Evolutionary conservation across 2,113 vertebrate species (phyloP).

Genomic region (Elachura formosa): DNA sequence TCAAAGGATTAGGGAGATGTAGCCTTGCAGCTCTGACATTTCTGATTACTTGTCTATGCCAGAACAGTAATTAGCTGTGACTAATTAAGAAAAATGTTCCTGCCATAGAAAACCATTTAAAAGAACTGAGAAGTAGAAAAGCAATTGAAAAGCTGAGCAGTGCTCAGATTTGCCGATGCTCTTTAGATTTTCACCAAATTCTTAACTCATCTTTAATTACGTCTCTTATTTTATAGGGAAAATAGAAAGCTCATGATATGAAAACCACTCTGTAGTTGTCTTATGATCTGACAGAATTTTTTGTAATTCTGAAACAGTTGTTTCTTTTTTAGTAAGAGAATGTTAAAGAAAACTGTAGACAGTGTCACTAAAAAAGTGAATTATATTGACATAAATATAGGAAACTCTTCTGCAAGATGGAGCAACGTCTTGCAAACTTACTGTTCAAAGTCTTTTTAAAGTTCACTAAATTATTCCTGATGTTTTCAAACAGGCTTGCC

Average conservation of each 20-base stretch:
- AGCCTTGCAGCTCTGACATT: slow-evolving; percentile 87
- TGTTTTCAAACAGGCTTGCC: background rate
- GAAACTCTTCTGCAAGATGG: background rate
- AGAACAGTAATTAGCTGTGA: slow-evolving; percentile 91
- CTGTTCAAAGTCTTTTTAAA: background rate
- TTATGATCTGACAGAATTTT: background rate
- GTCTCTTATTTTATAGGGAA: slow-evolving; percentile 48
- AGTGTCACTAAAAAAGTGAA: background rate
- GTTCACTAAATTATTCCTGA: background rate
- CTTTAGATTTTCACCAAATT: slow-evolving; percentile 74
- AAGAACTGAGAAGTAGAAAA: slow-evolving; percentile 81
- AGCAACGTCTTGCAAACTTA: background rate
- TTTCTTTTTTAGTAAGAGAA: background rate
- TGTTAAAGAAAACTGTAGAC: background rate
- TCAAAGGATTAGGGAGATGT: slow-evolving; percentile 89
- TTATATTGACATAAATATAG: background rate
- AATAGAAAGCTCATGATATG: slow-evolving; percentile 9
- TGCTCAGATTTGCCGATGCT: slow-evolving; percentile 76
- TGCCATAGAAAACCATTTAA: slow-evolving; percentile 84
- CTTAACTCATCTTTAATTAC: slow-evolving; percentile 77
- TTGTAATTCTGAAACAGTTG: slow-evolving; percentile 6
- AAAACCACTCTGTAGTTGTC: slow-evolving; percentile 17
- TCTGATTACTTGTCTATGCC: slow-evolving; percentile 88
- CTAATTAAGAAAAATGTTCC: slow-evolving; percentile 90
- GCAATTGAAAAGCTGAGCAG: slow-evolving; percentile 81